Evolutionary conservation across 2,888 invertebrate genomes (phyloP).

Genomic region (Ditula angustiorana): DNA sequence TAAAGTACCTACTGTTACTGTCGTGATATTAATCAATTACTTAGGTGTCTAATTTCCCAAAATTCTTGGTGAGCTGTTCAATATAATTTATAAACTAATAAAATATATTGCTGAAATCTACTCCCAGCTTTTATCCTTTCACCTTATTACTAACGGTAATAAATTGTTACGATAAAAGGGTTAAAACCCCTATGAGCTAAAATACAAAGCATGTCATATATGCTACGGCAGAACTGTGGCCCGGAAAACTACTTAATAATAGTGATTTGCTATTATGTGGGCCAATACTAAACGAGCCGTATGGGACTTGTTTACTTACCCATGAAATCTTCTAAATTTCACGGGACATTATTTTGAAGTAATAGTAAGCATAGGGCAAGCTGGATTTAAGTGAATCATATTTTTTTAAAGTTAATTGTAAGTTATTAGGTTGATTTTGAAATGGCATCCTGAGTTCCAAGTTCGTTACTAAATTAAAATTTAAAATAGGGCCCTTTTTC

Average conservation of each 20-base stretch:
- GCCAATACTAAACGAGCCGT: conserved; percentile 15
- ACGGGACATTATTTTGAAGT: background rate
- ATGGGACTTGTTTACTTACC: conserved; percentile 16
- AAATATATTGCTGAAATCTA: conserved; percentile 8
- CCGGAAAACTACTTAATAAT: conserved; percentile 17
- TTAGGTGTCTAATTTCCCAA: background rate
- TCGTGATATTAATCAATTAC: background rate
- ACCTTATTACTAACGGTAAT: conserved; percentile 28
- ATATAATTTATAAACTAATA: conserved; percentile 1
- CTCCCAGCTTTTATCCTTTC: conserved; percentile 10
- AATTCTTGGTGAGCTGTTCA: background rate
- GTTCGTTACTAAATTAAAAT: too few species aligned
- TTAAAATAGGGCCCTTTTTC: too few species aligned
- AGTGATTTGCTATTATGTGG: conserved; percentile 27
- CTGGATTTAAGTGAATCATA: background rate
- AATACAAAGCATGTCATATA: conserved; percentile 16
- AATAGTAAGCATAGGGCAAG: conserved; percentile 1
- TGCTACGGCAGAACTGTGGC: conserved; percentile 14
- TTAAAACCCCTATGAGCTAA: conserved; percentile 26
- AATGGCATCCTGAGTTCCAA: too few species aligned
- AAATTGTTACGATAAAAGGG: conserved; percentile 32
- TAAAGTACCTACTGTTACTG: too few species aligned
- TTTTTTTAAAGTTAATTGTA: too few species aligned
- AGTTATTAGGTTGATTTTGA: too few species aligned
- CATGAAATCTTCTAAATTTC: background rate